Conservation (phyloP, 2,113 vertebrate genomes). For the Agapornis roseicollis region DNA sequence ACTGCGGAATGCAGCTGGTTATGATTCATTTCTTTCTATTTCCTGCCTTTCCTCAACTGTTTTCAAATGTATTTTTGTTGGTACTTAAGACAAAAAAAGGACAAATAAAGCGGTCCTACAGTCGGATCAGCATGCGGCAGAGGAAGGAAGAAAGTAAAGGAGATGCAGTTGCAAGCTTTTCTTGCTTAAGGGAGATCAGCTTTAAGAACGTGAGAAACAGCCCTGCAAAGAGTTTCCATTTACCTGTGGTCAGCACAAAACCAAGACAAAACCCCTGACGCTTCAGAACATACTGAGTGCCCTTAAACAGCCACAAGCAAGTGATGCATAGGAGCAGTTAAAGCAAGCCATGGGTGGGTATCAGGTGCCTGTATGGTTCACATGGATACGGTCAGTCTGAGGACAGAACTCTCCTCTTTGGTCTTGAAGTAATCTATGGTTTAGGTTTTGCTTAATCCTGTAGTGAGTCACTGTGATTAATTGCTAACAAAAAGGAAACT, state of each 20-base stretch:
- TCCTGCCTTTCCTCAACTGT: constrained; percentile 18
- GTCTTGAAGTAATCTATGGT: neutral
- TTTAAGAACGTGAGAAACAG: neutral
- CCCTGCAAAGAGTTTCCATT: neutral
- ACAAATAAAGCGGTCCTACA: neutral
- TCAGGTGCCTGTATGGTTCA: neutral
- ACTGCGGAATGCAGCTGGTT: constrained; percentile 28
- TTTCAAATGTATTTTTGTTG: constrained; percentile 25
- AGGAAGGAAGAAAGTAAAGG: neutral
- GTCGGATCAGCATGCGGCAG: neutral
- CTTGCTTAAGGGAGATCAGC: neutral
- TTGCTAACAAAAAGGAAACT: neutral
- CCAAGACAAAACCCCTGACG: neutral
- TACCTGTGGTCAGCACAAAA: neutral
- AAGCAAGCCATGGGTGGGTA: neutral
- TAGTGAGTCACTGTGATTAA: neutral
- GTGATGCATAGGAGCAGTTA: neutral
- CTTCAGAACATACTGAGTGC: neutral
- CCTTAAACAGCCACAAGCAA: neutral
- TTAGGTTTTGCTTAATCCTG: neutral
- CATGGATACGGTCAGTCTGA: neutral
- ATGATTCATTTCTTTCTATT: constrained; percentile 47
- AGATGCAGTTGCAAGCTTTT: neutral
- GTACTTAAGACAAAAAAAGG: neutral
- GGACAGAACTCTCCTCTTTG: neutral